Evolutionary conservation across 2,888 invertebrate species (phyloP).

Genomic region (Drosophila dives): DNA sequence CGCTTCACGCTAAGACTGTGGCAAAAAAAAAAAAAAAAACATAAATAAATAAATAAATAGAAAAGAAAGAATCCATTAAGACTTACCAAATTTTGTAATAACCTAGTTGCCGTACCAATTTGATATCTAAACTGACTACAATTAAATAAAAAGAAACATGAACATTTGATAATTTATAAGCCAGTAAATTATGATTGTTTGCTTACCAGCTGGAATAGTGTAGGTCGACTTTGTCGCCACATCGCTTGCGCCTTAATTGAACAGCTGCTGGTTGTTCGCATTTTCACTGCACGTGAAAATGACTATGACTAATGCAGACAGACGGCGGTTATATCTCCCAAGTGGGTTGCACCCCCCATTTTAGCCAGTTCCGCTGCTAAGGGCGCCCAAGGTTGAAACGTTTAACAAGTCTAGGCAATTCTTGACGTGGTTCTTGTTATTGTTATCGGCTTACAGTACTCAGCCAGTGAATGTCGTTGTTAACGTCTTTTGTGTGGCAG

Average conservation of each 20-base stretch:
- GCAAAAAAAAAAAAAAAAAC: neutral
- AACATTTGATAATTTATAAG: neutral
- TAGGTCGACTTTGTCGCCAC: slow-evolving; percentile 32
- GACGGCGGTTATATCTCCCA: slow-evolving; percentile 17
- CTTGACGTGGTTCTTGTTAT: slow-evolving; percentile 22
- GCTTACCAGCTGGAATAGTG: slow-evolving; percentile 35
- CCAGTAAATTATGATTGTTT: neutral
- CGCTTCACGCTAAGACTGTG: slow-evolving; percentile 15
- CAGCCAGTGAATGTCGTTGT: slow-evolving; percentile 36
- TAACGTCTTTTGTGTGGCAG: slow-evolving; percentile 63
- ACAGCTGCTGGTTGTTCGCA: slow-evolving; percentile 33
- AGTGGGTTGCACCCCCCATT: slow-evolving; percentile 33
- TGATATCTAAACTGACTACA: slow-evolving; percentile 21
- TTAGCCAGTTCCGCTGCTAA: slow-evolving; percentile 11
- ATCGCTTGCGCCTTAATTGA: slow-evolving; percentile 39
- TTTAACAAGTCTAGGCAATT: slow-evolving; percentile 58
- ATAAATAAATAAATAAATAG: no score
- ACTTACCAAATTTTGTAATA: slow-evolving; percentile 26
- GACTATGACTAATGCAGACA: slow-evolving; percentile 61
- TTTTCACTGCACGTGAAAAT: slow-evolving; percentile 27
- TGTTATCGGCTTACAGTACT: slow-evolving; percentile 30
- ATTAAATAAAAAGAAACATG: neutral
- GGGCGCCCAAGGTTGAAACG: slow-evolving; percentile 57
- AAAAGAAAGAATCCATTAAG: neutral
- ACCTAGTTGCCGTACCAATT: neutral